Percentiles rank a stretch among this genome's conserved stretches.
Conservation (phyloP, 2,797 vertebrate genomes). For the Graptemys geographica region DNA sequence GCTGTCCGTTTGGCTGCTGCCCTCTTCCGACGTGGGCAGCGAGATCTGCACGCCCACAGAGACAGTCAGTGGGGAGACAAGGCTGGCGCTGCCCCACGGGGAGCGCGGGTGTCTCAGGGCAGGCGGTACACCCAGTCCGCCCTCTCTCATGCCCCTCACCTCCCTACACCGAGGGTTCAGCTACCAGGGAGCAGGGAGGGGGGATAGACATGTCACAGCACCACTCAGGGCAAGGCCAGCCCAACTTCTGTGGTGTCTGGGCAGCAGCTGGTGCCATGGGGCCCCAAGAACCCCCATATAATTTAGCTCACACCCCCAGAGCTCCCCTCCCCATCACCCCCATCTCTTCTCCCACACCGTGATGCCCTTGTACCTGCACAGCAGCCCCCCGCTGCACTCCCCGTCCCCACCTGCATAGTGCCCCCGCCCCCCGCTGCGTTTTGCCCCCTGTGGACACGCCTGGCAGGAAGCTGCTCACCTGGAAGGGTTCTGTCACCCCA, state of each 20-base stretch:
- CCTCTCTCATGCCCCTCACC: not conserved
- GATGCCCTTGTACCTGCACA: not conserved
- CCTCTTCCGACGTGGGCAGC: constrained; percentile 85
- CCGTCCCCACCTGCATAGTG: not conserved
- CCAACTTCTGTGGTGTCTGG: not conserved
- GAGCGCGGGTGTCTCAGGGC: not conserved
- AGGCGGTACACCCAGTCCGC: not conserved
- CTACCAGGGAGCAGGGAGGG: not conserved
- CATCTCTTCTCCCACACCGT: fast-evolving
- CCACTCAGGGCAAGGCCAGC: not conserved
- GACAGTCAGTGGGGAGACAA: not conserved
- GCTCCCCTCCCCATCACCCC: no score
- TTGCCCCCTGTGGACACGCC: not conserved
- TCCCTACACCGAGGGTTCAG: not conserved
- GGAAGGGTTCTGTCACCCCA: constrained; percentile 96
- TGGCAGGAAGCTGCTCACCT: constrained; percentile 82
- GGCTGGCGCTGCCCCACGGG: constrained; percentile 18
- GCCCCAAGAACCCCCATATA: not conserved
- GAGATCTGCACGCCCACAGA: constrained; percentile 84
- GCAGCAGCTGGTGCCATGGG: not conserved
- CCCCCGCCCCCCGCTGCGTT: not conserved
- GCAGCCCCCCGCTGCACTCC: not conserved
- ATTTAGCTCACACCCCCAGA: not conserved
- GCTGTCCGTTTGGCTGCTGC: constrained; percentile 90
- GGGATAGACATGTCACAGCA: not conserved